phyloP scores from a whole-genome alignment of 2,888 invertebrate genomes.

The Trissoscelio sp. region DNA sequence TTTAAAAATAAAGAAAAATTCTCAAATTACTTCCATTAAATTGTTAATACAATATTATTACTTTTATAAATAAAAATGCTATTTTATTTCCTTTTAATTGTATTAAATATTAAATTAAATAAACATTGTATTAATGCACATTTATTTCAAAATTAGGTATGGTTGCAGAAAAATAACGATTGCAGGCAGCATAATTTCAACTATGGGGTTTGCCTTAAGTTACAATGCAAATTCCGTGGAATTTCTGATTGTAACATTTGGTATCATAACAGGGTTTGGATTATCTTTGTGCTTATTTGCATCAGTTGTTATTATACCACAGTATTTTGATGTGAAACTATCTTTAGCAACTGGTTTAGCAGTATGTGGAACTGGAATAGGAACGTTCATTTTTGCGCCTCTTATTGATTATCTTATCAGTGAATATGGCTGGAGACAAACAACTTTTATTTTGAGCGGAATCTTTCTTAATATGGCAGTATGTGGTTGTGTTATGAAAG shows the following conservation, averaged over 20 bases:
- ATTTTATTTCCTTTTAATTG: no score
- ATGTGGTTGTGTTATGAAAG: neutral
- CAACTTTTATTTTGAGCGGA: neutral
- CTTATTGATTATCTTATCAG: neutral
- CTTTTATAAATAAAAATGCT: no score
- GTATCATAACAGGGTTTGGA: neutral
- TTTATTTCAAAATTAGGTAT: no score
- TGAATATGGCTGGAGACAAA: neutral
- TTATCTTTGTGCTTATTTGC: slow-evolving; percentile 8
- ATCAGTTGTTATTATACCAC: neutral
- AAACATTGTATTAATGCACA: no score
- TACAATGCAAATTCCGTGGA: neutral
- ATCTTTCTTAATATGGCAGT: neutral
- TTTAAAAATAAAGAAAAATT: no score
- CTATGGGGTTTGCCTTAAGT: neutral
- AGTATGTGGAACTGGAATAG: slow-evolving; percentile 13
- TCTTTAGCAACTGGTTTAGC: neutral
- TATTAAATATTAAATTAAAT: no score
- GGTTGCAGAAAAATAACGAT: neutral
- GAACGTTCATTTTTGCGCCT: slow-evolving; percentile 4
- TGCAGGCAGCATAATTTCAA: neutral
- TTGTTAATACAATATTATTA: no score
- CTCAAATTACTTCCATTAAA: no score
- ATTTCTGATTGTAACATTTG: neutral
- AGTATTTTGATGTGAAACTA: neutral